phyloP scores from a whole-genome alignment of 2,888 invertebrate genomes.

The Trissolcus japonicus region DNA sequence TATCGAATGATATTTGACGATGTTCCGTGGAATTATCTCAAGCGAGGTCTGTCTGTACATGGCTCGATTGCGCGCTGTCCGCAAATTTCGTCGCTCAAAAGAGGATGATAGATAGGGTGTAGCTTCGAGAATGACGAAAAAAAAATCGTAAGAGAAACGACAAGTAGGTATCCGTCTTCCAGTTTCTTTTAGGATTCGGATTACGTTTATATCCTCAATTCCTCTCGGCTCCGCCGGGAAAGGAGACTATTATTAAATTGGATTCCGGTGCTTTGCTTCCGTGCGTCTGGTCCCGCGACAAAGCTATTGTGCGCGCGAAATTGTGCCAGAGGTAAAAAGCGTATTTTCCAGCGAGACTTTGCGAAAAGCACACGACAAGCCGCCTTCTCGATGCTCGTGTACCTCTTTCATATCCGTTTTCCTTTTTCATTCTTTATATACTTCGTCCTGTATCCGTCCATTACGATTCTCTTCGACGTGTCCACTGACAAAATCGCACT shows the following conservation, averaged over 20 bases:
- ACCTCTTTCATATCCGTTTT: constrained; percentile 46
- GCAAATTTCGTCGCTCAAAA: constrained; percentile 46
- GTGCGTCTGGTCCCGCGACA: constrained; percentile 57
- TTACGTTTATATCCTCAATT: constrained; percentile 62
- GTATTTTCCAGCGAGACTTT: constrained; percentile 62
- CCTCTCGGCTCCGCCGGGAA: constrained; percentile 42
- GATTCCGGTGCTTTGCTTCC: constrained; percentile 62
- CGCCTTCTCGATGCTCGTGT: constrained; percentile 49
- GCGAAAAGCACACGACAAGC: constrained; percentile 45
- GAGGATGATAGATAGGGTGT: constrained; percentile 4
- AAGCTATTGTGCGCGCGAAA: constrained; percentile 66
- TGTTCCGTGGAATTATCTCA: constrained; percentile 14
- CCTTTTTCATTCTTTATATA: constrained; percentile 51
- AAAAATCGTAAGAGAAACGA: constrained; percentile 35
- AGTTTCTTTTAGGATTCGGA: constrained; percentile 59
- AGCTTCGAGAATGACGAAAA: constrained; percentile 2
- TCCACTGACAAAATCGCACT: constrained; percentile 36
- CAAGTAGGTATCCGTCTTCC: constrained; percentile 48
- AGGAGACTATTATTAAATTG: constrained; percentile 70
- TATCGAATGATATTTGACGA: constrained; percentile 27
- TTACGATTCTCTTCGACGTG: constrained; percentile 48
- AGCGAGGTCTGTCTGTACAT: constrained; percentile 14
- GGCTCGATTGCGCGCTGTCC: constrained; percentile 42
- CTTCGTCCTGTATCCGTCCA: constrained; percentile 47
- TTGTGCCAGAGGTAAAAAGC: constrained; percentile 63